phyloP scores from a whole-genome alignment of 2,113 vertebrate species.

The Corythoichthys haematopterus region DNA sequence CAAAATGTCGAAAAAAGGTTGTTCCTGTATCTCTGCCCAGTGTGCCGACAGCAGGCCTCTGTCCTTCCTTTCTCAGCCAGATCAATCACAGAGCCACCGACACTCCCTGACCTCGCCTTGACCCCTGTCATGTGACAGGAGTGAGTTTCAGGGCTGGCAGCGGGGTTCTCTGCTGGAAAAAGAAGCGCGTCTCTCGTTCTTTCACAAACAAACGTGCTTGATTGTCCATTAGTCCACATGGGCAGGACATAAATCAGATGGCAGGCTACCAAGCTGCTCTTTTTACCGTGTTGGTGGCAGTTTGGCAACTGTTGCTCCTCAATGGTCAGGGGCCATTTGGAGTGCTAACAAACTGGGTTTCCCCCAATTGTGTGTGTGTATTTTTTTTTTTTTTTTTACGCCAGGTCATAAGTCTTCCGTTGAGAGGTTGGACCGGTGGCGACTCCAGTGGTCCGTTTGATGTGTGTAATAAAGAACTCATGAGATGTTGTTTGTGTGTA shows the following conservation, averaged over 20 bases:
- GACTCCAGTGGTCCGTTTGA: conserved; percentile 22
- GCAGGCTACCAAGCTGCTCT: conserved; percentile 61
- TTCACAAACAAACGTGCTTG: conserved; percentile 51
- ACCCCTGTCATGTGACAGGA: conserved; percentile 62
- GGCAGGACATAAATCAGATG: conserved; percentile 62
- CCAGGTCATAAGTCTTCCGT: conserved; percentile 18
- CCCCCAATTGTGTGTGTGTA: conserved; percentile 7
- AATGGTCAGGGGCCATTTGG: conserved; percentile 26
- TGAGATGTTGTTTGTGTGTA: conserved; percentile 34
- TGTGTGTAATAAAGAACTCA: conserved; percentile 29
- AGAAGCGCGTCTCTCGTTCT: conserved; percentile 30
- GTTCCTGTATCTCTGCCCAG: conserved; percentile 37
- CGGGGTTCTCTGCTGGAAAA: conserved; percentile 32
- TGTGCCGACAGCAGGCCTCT: conserved; percentile 48
- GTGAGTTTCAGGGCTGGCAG: conserved; percentile 37
- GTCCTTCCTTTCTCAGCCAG: conserved; percentile 64
- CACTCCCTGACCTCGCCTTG: conserved; percentile 56
- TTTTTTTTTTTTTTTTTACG: not conserved
- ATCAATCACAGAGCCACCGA: conserved; percentile 68
- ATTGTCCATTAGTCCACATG: conserved; percentile 55
- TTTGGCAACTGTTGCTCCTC: conserved; percentile 36
- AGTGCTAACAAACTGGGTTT: conserved; percentile 29
- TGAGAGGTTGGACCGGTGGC: conserved; percentile 15
- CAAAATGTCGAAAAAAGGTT: conserved; percentile 5
- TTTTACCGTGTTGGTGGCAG: conserved; percentile 34